Evolutionary conservation across 2,888 invertebrate genomes (phyloP), one percentile per base, ranked within the genome.

Genomic region (Bugulina stolonifera): DNA sequence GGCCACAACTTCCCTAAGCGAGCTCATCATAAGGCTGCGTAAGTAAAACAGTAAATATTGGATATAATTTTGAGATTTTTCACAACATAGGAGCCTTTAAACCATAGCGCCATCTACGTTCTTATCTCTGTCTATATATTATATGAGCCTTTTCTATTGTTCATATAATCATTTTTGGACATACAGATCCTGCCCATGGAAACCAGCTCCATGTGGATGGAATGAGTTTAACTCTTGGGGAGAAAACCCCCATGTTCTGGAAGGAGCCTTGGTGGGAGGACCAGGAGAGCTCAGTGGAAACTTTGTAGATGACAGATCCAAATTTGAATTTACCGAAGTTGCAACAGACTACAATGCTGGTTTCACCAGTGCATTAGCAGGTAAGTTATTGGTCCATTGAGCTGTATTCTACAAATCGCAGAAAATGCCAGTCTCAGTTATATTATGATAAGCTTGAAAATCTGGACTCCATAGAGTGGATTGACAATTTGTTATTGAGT

Each of bases 211-310:
- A 0, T 81, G 81, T 72, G 77, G 76, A n/a, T 80, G 79, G 79
- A 76, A 76, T 27, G 76, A 76, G 32, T 77, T 76, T 71, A 75
- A 75, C 55, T 75, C 75, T 23, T 72, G 75, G 1, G 76, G 73
- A 0, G 76, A 80, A 1, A 82, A 81, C 73, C 79, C 80, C 0
- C 80, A 81, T 64, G 75, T 77, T 0, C 74, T 82, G 69, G 77
- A 77, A 57, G 82, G 82, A 1, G 82, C 81, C 3, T 73, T 82
- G 64, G 81, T 81, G 0, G 82, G 82, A 10, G 82, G 82, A 0
- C 82, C 82, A 1, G 64, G 64, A 3, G 80, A 77, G 34, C 69
- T 73, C 18, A 75, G 73, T 32, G 82, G 79, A 71, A 73, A 74
- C 25, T 81, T 80, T 73, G 74, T 72, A 3, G 81, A 82, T 73